Evolutionary conservation across 1,140 invertebrate genomes (phyloP).

Genomic region (Penaeus japonicus): DNA sequence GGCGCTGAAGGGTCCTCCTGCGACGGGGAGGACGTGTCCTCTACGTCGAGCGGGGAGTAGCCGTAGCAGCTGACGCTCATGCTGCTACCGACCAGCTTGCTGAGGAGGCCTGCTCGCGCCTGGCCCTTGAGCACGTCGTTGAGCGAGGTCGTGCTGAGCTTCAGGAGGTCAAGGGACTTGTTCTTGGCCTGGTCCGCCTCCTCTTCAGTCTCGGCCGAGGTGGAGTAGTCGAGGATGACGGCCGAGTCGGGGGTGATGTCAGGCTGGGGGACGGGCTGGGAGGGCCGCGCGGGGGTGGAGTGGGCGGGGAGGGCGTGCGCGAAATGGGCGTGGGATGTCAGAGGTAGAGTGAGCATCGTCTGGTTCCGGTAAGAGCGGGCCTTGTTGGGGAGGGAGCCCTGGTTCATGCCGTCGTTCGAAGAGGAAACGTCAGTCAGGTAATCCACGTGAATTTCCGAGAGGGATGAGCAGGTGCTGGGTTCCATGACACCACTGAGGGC

Average conservation of each 20-base stretch:
- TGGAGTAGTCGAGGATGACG: conserved; percentile 35
- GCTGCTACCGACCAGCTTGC: conserved; percentile 27
- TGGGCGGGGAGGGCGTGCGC: neutral
- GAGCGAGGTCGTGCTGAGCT: neutral
- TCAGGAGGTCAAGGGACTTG: neutral
- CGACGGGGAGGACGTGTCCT: conserved; percentile 24
- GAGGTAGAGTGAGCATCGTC: neutral
- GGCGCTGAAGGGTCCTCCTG: neutral
- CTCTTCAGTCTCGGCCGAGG: conserved; percentile 6
- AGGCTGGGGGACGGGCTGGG: neutral
- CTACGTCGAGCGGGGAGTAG: conserved; percentile 29
- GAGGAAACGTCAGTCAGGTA: conserved; percentile 45
- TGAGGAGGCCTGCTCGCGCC: neutral
- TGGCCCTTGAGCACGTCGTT: neutral
- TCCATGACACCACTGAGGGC: neutral
- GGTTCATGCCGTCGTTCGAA: neutral
- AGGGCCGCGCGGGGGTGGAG: neutral
- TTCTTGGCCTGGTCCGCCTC: neutral
- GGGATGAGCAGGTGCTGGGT: conserved; percentile 3
- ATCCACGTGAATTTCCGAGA: conserved; percentile 34
- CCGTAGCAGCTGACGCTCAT: conserved; percentile 22
- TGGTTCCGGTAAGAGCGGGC: neutral
- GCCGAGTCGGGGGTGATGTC: conserved; percentile 41
- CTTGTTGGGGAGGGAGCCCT: neutral
- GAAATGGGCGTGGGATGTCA: neutral